phyloP scores from a whole-genome alignment of 64 coral and sea anemone species.

The Pocillopora verrucosa region DNA sequence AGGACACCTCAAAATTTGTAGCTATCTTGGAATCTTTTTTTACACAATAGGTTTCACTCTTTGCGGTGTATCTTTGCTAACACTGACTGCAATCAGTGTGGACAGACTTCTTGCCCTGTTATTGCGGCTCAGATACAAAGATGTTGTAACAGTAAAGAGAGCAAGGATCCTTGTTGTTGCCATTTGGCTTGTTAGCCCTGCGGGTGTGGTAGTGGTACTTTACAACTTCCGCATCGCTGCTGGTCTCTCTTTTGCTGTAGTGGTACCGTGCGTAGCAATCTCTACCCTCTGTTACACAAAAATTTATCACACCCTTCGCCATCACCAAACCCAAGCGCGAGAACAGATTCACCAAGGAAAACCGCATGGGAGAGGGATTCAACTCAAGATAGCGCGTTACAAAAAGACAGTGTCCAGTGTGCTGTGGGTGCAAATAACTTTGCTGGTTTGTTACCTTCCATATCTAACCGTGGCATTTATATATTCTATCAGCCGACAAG shows the following conservation, averaged over 20 bases:
- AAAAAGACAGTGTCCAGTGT: neutral
- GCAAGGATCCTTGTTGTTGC: neutral
- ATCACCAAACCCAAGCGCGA: neutral
- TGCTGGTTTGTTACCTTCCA: neutral
- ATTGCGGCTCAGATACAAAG: neutral
- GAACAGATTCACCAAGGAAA: neutral
- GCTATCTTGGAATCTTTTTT: neutral
- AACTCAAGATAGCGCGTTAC: neutral
- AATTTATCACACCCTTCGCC: neutral
- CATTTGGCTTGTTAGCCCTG: neutral
- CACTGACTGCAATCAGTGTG: neutral
- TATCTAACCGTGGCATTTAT: neutral
- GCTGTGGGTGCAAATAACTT: neutral
- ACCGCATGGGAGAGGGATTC: neutral
- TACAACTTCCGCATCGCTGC: neutral
- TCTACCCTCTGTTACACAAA: neutral
- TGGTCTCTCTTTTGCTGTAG: neutral
- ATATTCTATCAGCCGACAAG: neutral
- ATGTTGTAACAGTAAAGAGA: neutral
- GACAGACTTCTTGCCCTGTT: slow-evolving; percentile 1
- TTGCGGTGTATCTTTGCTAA: neutral
- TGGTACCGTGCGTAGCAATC: neutral
- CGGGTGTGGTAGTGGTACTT: neutral
- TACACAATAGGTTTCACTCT: neutral
- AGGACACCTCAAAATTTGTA: neutral